Base-by-base conservation (phyloP, 1,140 invertebrate genomes). In the Bombus sibiricus region DNA sequence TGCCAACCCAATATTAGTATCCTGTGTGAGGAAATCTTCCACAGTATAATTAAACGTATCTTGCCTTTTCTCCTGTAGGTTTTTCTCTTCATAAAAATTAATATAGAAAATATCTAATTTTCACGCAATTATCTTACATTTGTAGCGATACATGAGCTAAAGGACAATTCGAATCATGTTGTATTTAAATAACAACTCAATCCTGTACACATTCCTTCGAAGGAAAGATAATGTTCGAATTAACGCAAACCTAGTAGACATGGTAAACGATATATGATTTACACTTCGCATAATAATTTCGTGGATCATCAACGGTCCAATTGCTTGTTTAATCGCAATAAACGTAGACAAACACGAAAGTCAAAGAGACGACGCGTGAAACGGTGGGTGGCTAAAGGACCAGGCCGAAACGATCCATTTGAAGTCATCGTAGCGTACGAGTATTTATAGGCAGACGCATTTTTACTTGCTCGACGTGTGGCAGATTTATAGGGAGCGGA, bases 391-490 rank as follows among this genome's bases (percentile, higher is more conserved):
- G 75, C 4, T 32, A n/a, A 41, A 64, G 37, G 75, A 34, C 39
- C 37, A 39, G 47, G 39, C 53, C 43, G 41, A 12, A 78, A 76
- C 41, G 71, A 74, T 59, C 57, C 80, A 62, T 83, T 89, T 66
- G 68, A 79, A 88, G 76, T 89, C 47, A 71, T 86, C 64, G 68
- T 68, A 71, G 53, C 74, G 66, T 59, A 62, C 43, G 66, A 57
- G 85, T 72, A 86, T 86, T 84, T 76, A 80, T 73, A 77, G 76
- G 78, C 73, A 57, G 72, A 62, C 66, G 64, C 81, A 72, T 84
- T 86, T 89, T 81, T 81, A 71, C 75, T 81, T 39, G 68, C 43
- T 41, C 66, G 68, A 86, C 80, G 32, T 22, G 79, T 41, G 79
- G 39, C 79, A 64, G 43, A 89, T 88, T 89, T 87, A 85, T 73